These are phyloP conservation scores for Leucophenga varia DNA, from an alignment of 1,140 invertebrate species.

Conservation along the genomic window DNA sequence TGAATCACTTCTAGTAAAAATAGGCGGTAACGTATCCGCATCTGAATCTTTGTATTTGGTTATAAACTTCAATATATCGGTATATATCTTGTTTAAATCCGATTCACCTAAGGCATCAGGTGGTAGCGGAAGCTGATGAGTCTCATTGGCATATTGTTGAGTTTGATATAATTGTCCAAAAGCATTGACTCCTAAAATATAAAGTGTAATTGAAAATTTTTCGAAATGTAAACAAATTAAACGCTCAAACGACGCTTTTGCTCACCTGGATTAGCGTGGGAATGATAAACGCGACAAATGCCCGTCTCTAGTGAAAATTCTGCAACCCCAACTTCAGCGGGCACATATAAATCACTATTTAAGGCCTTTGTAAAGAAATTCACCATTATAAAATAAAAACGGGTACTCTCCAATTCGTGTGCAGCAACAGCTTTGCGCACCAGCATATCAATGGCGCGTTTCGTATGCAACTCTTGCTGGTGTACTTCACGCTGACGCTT, in stretches of 20 bases:
- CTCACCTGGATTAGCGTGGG: slow-evolving; percentile 19
- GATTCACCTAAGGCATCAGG: slow-evolving; percentile 17
- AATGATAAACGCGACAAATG: slow-evolving; percentile 8
- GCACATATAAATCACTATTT: slow-evolving; percentile 5
- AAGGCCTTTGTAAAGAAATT: slow-evolving; percentile 14
- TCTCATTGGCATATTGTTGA: slow-evolving; percentile 2
- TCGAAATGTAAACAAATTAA: not conserved
- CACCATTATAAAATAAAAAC: slow-evolving; percentile 19
- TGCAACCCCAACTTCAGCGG: slow-evolving; percentile 9
- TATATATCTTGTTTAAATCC: slow-evolving; percentile 8
- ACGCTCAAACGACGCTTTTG: too few species aligned
- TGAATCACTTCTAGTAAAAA: slow-evolving; percentile 12
- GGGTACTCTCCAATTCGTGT: not conserved
- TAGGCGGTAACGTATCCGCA: slow-evolving; percentile 1
- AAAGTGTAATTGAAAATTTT: not conserved
- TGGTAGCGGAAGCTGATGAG: slow-evolving; percentile 17
- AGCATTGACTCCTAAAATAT: slow-evolving; percentile 5
- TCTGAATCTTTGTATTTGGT: not conserved
- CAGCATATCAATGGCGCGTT: too few species aligned
- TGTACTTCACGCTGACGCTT: too few species aligned
- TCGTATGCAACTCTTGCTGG: too few species aligned
- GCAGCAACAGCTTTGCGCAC: too few species aligned
- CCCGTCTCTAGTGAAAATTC: slow-evolving; percentile 15
- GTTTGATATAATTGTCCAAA: slow-evolving; percentile 5
- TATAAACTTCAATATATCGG: slow-evolving; percentile 9